Evolutionary conservation across 2,113 vertebrate genomes (phyloP).

Genomic region (Sylvia atricapilla): DNA sequence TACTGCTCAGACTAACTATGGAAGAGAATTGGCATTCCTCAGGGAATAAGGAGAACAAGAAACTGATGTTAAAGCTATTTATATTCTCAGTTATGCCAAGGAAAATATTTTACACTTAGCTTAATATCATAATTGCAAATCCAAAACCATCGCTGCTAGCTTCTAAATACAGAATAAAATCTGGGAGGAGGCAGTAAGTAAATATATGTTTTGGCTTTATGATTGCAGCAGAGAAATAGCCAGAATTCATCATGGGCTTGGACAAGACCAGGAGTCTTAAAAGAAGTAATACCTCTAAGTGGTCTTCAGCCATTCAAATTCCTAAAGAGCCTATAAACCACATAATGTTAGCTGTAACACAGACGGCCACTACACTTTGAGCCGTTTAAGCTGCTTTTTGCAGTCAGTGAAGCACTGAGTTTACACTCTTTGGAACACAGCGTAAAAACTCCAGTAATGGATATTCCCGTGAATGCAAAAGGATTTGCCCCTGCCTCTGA

Average conservation of each 20-base stretch:
- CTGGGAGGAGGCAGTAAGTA: slow-evolving; percentile 57
- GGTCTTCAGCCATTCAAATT: neutral
- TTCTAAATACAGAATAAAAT: slow-evolving; percentile 68
- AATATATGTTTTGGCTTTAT: slow-evolving; percentile 68
- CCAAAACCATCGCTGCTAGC: slow-evolving; percentile 42
- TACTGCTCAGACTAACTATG: neutral
- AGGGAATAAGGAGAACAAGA: slow-evolving; percentile 1
- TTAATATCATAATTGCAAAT: slow-evolving; percentile 46
- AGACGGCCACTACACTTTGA: neutral
- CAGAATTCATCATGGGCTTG: slow-evolving; percentile 20
- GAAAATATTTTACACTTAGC: slow-evolving; percentile 61
- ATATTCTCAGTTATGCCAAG: slow-evolving; percentile 34
- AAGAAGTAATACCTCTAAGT: slow-evolving; percentile 15
- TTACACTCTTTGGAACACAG: neutral
- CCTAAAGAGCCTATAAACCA: neutral
- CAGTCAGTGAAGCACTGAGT: neutral
- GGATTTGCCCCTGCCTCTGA: neutral
- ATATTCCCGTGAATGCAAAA: neutral
- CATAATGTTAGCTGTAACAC: neutral
- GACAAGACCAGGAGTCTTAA: slow-evolving; percentile 37
- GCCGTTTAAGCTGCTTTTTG: neutral
- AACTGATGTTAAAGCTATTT: slow-evolving; percentile 37
- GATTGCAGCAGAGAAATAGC: neutral
- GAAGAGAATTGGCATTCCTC: neutral
- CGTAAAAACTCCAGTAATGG: neutral